Percentiles rank a stretch among this genome's conserved stretches.
phyloP scores from a whole-genome alignment of 2,888 invertebrate genomes.

The Xanthia togata region DNA sequence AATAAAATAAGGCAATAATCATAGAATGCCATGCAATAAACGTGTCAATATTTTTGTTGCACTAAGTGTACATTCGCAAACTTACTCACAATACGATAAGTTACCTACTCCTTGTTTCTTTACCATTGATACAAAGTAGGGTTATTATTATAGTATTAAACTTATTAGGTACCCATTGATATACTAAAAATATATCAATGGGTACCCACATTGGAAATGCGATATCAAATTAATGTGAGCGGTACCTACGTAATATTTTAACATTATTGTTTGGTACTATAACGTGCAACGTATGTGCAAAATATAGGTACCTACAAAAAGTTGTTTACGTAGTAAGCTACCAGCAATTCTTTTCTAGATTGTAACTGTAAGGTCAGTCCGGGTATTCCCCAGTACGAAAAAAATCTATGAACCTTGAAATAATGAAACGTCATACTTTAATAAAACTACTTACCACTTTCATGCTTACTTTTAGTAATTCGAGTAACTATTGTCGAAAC shows the following conservation, averaged over 20 bases:
- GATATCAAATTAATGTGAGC: slow-evolving; percentile 23
- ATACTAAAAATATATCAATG: too few species aligned
- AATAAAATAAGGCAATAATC: too few species aligned
- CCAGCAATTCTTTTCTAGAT: not conserved
- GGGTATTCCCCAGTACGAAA: slow-evolving; percentile 31
- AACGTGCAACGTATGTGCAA: not conserved
- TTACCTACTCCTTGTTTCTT: not conserved
- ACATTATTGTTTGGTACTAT: not conserved
- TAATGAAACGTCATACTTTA: not conserved
- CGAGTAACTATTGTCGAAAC: not conserved
- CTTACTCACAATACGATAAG: too few species aligned
- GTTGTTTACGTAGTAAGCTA: not conserved
- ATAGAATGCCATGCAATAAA: too few species aligned
- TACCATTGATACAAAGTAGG: slow-evolving; percentile 20
- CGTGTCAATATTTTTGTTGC: too few species aligned
- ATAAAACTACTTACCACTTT: slow-evolving; percentile 13
- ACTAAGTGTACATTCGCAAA: too few species aligned
- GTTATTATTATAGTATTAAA: not conserved
- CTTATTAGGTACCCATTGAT: slow-evolving; percentile 10
- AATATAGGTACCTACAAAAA: slow-evolving; percentile 29
- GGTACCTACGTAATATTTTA: not conserved
- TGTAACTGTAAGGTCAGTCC: slow-evolving; percentile 23
- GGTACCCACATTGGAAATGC: slow-evolving; percentile 6
- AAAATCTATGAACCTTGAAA: slow-evolving; percentile 19
- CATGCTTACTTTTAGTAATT: slow-evolving; percentile 17